Evolutionary conservation across 2,113 vertebrate species (phyloP), one percentile per base, ranked within the genome.

Genomic region (Vulpes vulpes): DNA sequence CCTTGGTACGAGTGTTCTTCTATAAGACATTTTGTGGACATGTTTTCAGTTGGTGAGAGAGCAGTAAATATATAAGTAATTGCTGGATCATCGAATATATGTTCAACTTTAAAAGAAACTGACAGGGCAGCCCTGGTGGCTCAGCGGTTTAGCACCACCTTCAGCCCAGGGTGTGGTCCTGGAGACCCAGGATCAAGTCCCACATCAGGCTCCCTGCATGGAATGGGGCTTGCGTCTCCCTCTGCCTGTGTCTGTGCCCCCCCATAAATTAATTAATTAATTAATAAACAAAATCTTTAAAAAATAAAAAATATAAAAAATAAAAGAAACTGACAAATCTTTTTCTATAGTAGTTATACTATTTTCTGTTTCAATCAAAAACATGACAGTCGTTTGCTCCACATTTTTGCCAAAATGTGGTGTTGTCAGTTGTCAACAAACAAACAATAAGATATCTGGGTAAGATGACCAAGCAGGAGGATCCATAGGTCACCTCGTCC

Each of bases 291-390:
- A 43, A 43, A 43, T 7, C 43, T 43, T 43, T 43, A 43, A 43
- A 43, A 43, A 43, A 43, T 43, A 43, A 43, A 4, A 43, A 43
- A 43, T 43, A 43, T 43, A 43, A 43, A 43, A 43, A 43, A 43
- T 53, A 25, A 38, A 60, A 62, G 69, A 71, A 79, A 79, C 17
- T 71, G 69, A 78, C 60, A 79, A 51, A 81, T 55, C 17, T 94
- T 85, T 93, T 85, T 55, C 59, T 65, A 83, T 57, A 69, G 23
- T n/a, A 32, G 57, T 51, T 38, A 11, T 65, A 94, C 38, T 20
- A 25, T 74, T 82, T 91, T 86, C 83, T 74, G 25, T 91, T 86
- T 57, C 76, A 93, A 82, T 9, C 38, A 51, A 83, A 65, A 88
- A 83, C 9, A 6, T 35, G 8, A 82, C 16, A 82, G 25, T 83